Evolutionary conservation across 2,888 invertebrate species (phyloP), one percentile per base, ranked within the genome.

Genomic region (Palloptera scutellata): DNA sequence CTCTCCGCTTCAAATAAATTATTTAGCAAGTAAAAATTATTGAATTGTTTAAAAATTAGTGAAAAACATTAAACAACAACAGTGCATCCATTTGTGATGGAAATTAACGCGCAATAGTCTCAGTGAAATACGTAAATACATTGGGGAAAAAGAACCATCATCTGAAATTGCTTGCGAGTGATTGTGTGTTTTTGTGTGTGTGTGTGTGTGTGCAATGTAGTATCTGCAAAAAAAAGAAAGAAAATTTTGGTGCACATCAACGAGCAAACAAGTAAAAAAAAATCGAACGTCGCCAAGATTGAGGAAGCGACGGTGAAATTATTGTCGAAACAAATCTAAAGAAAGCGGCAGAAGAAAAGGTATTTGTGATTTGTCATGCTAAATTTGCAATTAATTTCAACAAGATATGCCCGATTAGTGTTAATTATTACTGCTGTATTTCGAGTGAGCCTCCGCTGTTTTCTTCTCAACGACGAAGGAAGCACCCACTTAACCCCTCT

Each of bases 1-100:
- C 41, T 55, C 61, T 53, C 63, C 19, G 51, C 68, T 67, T 48
- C n/a, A 40, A 69, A 57, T 62, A 63, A 65, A 65, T 67, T 62
- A 60, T 66, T 62, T 54, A 53, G n/a, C 17, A 43, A 51, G n/a
- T 55, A 63, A 62, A 60, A 52, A 4, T 42, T 43, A 20, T 60
- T 57, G 68, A 61, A 66, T 63, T 55, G 19, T 12, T n/a, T 19
- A 53, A 69, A 69, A 53, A 48, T 48, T 42, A 62, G 60, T 68
- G 55, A 65, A 64, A 67, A 71, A 70, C 70, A 62, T 58, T 66
- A 3, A 19, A 15, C 11, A 61, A 54, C 1, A 43, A 19, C n/a
- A 51, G 45, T 40, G 30, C 59, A 42, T 17, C 41, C 15, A 11
- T 62, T 45, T 51, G 4, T 10, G n/a, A 40, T 52, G 11, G 15